phyloP scores from a whole-genome alignment of 2,888 invertebrate species.

The Ophonus ardosiacus region DNA sequence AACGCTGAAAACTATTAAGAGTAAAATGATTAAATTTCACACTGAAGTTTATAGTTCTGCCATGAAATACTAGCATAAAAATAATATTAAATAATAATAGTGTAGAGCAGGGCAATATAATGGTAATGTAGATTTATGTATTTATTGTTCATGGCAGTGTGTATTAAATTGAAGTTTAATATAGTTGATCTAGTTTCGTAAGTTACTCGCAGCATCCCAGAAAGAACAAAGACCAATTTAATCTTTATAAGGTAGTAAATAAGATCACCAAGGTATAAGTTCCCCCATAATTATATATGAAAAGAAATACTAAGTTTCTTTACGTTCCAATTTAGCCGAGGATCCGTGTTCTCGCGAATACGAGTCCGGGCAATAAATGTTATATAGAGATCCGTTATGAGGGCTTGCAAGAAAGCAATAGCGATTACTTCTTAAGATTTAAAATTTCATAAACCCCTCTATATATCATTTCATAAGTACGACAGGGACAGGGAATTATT shows the following conservation, averaged over 20 bases:
- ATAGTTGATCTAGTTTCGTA: constrained; percentile 41
- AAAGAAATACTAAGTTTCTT: constrained; percentile 52
- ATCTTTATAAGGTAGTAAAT: constrained; percentile 41
- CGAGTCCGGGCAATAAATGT: constrained; percentile 57
- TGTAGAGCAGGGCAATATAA: constrained; percentile 4
- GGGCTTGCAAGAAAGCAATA: constrained; percentile 56
- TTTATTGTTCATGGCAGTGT: constrained; percentile 2
- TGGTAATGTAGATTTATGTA: constrained; percentile 22
- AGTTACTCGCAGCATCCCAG: neutral
- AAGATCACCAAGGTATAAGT: constrained; percentile 32
- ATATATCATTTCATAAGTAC: constrained; percentile 63
- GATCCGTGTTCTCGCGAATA: constrained; percentile 38
- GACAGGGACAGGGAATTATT: constrained; percentile 62
- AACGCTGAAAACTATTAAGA: too few relatives aligned
- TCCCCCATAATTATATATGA: constrained; percentile 48
- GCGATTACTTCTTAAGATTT: constrained; percentile 63
- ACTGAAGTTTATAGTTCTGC: neutral
- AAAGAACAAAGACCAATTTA: constrained; percentile 43
- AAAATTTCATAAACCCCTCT: constrained; percentile 61
- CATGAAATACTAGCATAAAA: constrained; percentile 32
- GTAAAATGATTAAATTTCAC: too few relatives aligned
- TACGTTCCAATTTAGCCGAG: constrained; percentile 56
- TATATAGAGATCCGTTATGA: constrained; percentile 62
- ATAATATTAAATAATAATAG: neutral
- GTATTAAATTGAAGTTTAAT: constrained; percentile 35